Percentiles rank a stretch among this genome's conserved stretches.
phyloP scores from a whole-genome alignment of 2,797 vertebrate species.

The Artibeus jamaicensis region DNA sequence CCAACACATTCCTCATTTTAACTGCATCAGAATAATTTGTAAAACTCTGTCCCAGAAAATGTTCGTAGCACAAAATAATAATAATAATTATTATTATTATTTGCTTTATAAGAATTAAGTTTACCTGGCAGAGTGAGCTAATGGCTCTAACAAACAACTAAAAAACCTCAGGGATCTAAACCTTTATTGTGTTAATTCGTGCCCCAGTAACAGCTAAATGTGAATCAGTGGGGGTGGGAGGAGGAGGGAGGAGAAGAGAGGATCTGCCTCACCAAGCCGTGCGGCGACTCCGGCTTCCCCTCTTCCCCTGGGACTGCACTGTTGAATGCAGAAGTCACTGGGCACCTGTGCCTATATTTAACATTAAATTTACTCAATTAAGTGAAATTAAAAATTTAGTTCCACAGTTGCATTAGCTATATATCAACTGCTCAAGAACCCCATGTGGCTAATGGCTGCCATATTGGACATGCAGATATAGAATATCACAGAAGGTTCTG shows the following conservation, averaged over 20 bases:
- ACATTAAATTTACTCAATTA: neutral
- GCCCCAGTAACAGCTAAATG: neutral
- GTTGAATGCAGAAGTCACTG: neutral
- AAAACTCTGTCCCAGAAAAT: slow-evolving; percentile 2
- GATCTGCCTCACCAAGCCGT: neutral
- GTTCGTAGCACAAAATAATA: neutral
- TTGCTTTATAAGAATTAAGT: slow-evolving; percentile 5
- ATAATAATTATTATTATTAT: neutral
- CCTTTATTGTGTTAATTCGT: neutral
- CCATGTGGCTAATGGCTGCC: neutral
- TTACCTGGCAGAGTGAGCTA: neutral
- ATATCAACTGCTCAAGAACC: neutral
- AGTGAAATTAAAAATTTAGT: neutral
- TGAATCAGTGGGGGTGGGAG: neutral
- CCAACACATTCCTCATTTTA: neutral
- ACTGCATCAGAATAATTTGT: neutral
- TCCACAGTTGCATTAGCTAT: neutral
- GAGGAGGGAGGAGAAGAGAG: neutral
- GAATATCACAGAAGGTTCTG: neutral
- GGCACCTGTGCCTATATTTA: neutral
- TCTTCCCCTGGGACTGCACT: neutral
- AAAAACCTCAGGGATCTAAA: neutral
- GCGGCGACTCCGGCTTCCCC: neutral
- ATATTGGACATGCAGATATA: neutral
- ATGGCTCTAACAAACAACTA: neutral